Base-by-base conservation (phyloP, 2,113 vertebrate species). In the Ochotona princeps region DNA sequence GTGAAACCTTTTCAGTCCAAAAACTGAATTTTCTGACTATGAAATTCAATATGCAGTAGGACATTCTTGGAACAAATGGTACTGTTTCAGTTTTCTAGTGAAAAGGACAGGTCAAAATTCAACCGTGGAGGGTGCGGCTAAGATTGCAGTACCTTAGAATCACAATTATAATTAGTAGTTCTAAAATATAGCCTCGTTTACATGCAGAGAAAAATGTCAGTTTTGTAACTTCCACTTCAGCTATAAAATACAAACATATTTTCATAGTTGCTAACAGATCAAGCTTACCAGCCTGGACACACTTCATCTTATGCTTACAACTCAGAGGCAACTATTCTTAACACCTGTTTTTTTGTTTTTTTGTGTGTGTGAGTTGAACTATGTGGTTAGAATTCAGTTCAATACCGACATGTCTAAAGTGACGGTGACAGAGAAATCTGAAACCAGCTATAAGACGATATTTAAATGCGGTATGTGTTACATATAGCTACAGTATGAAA, bases 401-500 rank as follows among this genome's bases (percentile, higher is more conserved):
- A 76, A 61, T 26, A 69, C 30, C 30, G n/a, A 83, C 30, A 79
- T 28, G 28, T 35, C 26, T 54, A 47, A 85, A 65, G 20, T 21
- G n/a, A 91, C 49, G 79, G 26, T 11, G 15, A 89, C 1, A 86
- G 88, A 57, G 80, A 70, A 88, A 91, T 35, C 9, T 95, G 60
- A 67, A 72, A 91, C 61, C 25, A 72, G 69, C 66, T 49, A 11
- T 74, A 88, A 84, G 66, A 54, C 90, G 72, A 72, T 57, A 89
- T 89, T 95, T 60, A 91, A 90, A 76, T n/a, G 81, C 21, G 5
- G 18, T 85, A 87, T 87, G 38, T 74, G 8, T 85, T 90, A 83
- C 38, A 70, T 6, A 79, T 13, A 84, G 76, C 78, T 75, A 70
- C 18, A 96, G 61, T 63, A 90, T 87, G 32, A 83, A 95, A 94